Conservation (phyloP, 1,140 invertebrate genomes). For the Diprion similis region DNA sequence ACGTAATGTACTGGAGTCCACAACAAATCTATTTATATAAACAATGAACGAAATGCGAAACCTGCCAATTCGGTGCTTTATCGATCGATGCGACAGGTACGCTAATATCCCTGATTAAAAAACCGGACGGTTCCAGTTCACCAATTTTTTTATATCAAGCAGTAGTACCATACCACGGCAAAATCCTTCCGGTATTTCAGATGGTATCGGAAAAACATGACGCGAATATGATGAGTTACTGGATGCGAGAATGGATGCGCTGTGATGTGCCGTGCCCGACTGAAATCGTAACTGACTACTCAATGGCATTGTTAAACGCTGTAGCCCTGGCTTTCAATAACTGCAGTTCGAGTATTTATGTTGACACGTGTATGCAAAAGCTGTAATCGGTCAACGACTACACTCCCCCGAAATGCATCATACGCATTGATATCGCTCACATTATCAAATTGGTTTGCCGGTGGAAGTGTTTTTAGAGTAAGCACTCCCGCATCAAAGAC, state of each 20-base stretch:
- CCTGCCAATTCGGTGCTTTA: neutral
- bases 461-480: slow-evolving; percentile 27
- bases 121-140: slow-evolving; percentile 18
- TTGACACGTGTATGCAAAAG: slow-evolving; percentile 18
- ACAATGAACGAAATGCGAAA: neutral
- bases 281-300: slow-evolving; percentile 26
- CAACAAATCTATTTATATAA: slow-evolving; percentile 19
- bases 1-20: slow-evolving; percentile 22
- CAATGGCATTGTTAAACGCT: slow-evolving; percentile 26
- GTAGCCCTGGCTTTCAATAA: slow-evolving; percentile 22
- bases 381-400: neutral
- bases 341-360: slow-evolving; percentile 11
- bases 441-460: slow-evolving; percentile 27
- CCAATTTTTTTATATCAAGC: slow-evolving; percentile 25
- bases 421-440: slow-evolving; percentile 32
- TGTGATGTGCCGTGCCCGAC: slow-evolving; percentile 15
- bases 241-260: slow-evolving; percentile 20
- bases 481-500: slow-evolving; percentile 24
- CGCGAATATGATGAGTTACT: slow-evolving; percentile 16
- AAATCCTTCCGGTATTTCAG: slow-evolving; percentile 30
- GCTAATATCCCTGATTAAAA: slow-evolving; percentile 7
- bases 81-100: slow-evolving; percentile 26
- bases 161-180: slow-evolving; percentile 13
- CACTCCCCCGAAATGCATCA: neutral
- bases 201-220: slow-evolving; percentile 27